Evolutionary conservation across 2,888 invertebrate species (phyloP), one percentile per base, ranked within the genome.

Genomic region (Zaprionus obscuricornis): DNA sequence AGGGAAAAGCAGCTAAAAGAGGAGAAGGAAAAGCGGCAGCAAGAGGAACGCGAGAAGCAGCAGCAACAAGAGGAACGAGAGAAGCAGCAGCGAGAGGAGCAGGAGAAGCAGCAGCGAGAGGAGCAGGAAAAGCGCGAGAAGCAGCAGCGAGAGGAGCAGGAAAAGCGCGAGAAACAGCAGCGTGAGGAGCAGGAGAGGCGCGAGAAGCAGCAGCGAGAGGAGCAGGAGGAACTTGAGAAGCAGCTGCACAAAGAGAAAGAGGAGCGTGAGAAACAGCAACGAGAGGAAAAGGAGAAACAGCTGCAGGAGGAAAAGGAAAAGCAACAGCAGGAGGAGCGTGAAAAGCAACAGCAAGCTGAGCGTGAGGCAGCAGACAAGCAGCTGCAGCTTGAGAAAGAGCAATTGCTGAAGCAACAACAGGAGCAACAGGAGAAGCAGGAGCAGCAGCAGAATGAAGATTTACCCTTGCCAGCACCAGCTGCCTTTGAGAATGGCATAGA

Each of bases 141-240:
- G n/a, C n/a, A n/a, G n/a, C n/a, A n/a, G n/a, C n/a, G 47, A 11
- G 46, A 16, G 31, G 50, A 34, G n/a, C n/a, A n/a, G n/a, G n/a
- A n/a, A n/a, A n/a, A n/a, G n/a, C n/a, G n/a, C n/a, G n/a, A 18
- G 36, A 13, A 8, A 13, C 3, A 10, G 1, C 2, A 33, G 33
- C 2, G 3, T 7, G 13, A 33, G 50, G 18, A 45, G 6, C 42
- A 90, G 26, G 91, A 16, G 29, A 13, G 20, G 6, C 5, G n/a
- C n/a, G n/a, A 31, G 6, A 18, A 33, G 5, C 22, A 36, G 18
- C 13, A 16, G 31, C 20, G 29, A 10, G 7, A 1, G 7, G 18
- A 37, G 18, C 2, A 22, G 24, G 13, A 39, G 14, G n/a, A 39
- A 5, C 18, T 27, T 6, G 22, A 24, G 6, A 6, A 24, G n/a